Evolutionary conservation across 2,888 invertebrate genomes (phyloP), one percentile per base, ranked within the genome.

Genomic region (Dynastes tityus): DNA sequence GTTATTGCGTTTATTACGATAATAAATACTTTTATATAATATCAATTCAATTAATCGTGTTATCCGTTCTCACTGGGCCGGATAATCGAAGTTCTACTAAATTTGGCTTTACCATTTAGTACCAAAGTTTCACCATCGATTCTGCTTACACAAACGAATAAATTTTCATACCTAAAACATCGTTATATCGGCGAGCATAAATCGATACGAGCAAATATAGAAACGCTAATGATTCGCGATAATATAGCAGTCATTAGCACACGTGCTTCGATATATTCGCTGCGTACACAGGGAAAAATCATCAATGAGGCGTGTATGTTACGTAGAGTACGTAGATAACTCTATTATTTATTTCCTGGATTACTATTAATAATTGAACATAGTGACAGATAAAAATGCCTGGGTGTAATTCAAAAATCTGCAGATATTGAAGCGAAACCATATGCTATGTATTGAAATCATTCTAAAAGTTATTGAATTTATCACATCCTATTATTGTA

Each of bases 301-400:
- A 11, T 67, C 67, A 67, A 67, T 67, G 67, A 27, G 27, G 49
- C 64, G 64, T 67, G 45, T 6, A 49, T 8, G 22, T 45, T 67
- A 49, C 49, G 45, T 45, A 45, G 45, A 67, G 49, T 67, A 49
- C 67, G 6, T 45, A 67, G 67, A 45, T 67, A 67, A 16, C 45
- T 27, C 45, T 27, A 67, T 45, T 49, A 49, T 27, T 45, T 49
- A 67, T 67, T 67, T 67, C 67, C 67, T 67, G 67, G 45, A 67
- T 67, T 67, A 67, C 11, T 8, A 27, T 67, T 67, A 22, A 67
- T 27, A 67, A 27, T 67, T 49, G 22, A 45, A 22, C 22, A 67
- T 4, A 63, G 13, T 63, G 8, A 63, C 63, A 63, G 63, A 63
- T 32, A 32, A 63, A 45, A 45, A 8, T 11, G 63, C 32, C 0